Evolutionary conservation across 2,113 vertebrate species (phyloP).

Genomic region (Conger conger): DNA sequence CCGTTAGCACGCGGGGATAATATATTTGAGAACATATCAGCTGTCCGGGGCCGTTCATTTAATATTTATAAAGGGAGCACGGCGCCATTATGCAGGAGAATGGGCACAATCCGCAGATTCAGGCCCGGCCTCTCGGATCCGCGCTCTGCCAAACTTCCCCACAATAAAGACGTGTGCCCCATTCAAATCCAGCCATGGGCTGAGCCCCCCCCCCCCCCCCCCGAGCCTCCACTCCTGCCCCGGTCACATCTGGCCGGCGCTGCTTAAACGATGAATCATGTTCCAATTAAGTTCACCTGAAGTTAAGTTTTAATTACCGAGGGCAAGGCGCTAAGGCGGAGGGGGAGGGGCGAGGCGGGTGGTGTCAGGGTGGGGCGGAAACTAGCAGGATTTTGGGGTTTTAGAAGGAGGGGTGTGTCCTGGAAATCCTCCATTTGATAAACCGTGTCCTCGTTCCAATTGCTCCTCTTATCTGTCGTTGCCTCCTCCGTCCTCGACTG

Average conservation of each 20-base stretch:
- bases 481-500: too few relatives aligned
- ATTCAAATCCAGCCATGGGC: conserved; percentile 53
- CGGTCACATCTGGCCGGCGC: conserved; percentile 58
- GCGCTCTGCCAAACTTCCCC: conserved; percentile 49
- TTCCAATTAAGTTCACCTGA: conserved; percentile 7
- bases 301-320: conserved; percentile 25
- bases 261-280: conserved; percentile 61
- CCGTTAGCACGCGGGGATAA: conserved; percentile 62
- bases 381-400: not conserved
- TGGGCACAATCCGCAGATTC: not conserved
- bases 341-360: not conserved
- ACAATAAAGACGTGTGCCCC: conserved; percentile 42
- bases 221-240: conserved; percentile 43
- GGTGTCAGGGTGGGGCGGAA: not conserved
- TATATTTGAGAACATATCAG: conserved; percentile 70
- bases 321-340: conserved; percentile 26
- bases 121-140: not conserved
- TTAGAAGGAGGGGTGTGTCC: not conserved
- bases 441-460: too few relatives aligned
- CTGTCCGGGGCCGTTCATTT: conserved; percentile 56
- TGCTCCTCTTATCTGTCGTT: too few relatives aligned
- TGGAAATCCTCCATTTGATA: too few relatives aligned
- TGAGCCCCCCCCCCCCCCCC: conserved; percentile 50
- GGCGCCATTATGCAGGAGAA: conserved; percentile 22
- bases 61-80: conserved; percentile 66